These are phyloP conservation scores for Brachionichthys hirsutus DNA, from an alignment of 2,113 vertebrate species.

Conservation along the genomic window DNA sequence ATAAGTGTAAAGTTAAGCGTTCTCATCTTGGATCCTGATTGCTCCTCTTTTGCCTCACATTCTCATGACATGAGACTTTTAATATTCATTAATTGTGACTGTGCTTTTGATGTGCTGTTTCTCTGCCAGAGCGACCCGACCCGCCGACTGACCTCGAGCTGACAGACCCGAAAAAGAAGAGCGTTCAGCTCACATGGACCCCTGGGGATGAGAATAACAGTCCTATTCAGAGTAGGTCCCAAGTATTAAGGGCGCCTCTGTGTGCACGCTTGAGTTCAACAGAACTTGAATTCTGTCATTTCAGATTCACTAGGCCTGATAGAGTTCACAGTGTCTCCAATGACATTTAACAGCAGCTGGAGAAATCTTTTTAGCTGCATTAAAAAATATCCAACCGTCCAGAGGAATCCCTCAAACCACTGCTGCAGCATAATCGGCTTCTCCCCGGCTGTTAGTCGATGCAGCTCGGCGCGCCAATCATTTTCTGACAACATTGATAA, in stretches of 20 bases:
- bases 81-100: not conserved
- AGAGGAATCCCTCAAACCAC: not conserved
- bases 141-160: constrained; percentile 93
- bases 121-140: constrained; percentile 85
- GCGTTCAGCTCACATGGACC: constrained; percentile 89
- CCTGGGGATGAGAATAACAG: constrained; percentile 95
- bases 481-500: not conserved
- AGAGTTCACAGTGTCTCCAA: too few relatives aligned
- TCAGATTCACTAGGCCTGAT: too few relatives aligned
- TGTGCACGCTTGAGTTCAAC: not conserved
- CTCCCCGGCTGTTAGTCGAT: constrained; percentile 1
- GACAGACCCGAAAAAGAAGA: constrained; percentile 86
- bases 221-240: constrained; percentile 85
- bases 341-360: too few relatives aligned
- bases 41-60: constrained; percentile 18
- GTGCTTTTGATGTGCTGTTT: constrained; percentile 25
- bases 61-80: constrained; percentile 31
- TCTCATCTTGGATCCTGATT: not conserved
- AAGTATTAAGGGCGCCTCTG: constrained; percentile 3
- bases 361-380: not conserved
- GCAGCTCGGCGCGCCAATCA: not conserved
- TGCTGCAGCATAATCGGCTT: not conserved
- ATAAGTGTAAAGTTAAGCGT: constrained; percentile 5
- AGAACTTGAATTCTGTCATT: not conserved
- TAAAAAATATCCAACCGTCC: not conserved